Base-by-base conservation (phyloP, 2,797 vertebrate genomes). In the Neomorphus geoffroyi region DNA sequence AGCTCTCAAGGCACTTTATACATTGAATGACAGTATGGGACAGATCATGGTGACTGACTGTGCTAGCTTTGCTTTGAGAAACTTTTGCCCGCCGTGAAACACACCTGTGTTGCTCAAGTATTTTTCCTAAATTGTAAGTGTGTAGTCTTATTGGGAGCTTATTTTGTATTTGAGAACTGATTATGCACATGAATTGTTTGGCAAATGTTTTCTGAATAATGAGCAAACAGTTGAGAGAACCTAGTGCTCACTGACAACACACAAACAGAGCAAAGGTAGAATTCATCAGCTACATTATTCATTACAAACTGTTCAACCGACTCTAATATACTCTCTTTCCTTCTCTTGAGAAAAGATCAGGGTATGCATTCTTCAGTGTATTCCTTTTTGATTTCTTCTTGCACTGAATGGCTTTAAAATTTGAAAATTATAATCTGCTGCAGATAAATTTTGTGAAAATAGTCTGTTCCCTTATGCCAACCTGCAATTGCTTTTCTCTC, bases 341-440 rank as follows among this genome's bases (percentile, higher is more conserved):
- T 54, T 56, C 48, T 70, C 35, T 64, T 74, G 60, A 74, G 41
- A 60, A 54, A 51, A 73, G 15, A 78, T 50, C 19, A 53, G 62
- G 32, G 62, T 90, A 66, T 88, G 62, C 5, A 1, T 79, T 80
- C 18, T 80, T 13, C 5, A 17, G 30, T 35, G 14, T 71, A 69
- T 91, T 87, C 88, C 39, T 78, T 2, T 85, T 85, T 87, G 70
- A 85, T 80, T 91, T 93, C 62, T 88, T 74, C n/a, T 81, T 11
- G 65, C 22, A 27, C 33, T 33, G 22, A 67, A 48, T 45, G 48
- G 26, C 17, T 45, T 80, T 92, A 70, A 39, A 28, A 21, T 70
- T 66, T 88, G 46, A 78, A 95, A 94, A 46, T 62, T n/a, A 71
- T 48, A 58, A 67, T 46, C 65, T 37, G 10, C 45, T 84, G 48